A percentile compares a stretch with the other conserved stretches of the same genome.
Conservation (phyloP, 2,888 invertebrate species). For the Plusia festucae region DNA sequence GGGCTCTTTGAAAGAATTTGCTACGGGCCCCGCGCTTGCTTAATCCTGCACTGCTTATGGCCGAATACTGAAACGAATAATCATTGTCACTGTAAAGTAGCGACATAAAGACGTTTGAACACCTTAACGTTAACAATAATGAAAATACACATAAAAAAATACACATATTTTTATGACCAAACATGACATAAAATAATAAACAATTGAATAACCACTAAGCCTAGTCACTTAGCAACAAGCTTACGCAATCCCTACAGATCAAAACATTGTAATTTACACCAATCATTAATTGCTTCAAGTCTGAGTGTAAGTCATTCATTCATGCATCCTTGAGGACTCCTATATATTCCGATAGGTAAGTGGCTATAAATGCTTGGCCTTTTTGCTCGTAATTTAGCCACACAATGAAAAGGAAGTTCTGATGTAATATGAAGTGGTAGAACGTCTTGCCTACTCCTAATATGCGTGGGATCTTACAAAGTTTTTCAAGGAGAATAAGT, state of each 20-base stretch:
- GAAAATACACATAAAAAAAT: no score
- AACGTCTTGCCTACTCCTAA: neutral
- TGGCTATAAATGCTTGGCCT: neutral
- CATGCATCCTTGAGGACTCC: neutral
- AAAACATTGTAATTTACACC: neutral
- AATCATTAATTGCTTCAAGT: neutral
- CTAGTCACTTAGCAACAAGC: neutral
- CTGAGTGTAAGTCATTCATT: slow-evolving; percentile 1
- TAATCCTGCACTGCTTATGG: no score
- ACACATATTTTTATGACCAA: no score
- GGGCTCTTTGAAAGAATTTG: no score
- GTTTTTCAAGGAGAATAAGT: no score
- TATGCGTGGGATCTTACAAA: neutral
- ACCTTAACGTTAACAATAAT: no score
- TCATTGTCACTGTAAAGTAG: no score
- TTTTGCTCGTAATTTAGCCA: neutral
- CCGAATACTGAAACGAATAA: no score
- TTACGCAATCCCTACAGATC: neutral
- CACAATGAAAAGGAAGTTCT: neutral
- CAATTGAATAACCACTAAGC: no score
- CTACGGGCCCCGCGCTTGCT: no score
- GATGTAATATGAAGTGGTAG: neutral
- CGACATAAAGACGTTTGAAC: no score
- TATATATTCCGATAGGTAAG: neutral
- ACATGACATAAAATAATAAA: no score